A percentile compares a stretch with the other conserved stretches of the same genome.
phyloP scores from a whole-genome alignment of 53 echinoderm and acorn worm species.

The Pentamera pediparva region DNA sequence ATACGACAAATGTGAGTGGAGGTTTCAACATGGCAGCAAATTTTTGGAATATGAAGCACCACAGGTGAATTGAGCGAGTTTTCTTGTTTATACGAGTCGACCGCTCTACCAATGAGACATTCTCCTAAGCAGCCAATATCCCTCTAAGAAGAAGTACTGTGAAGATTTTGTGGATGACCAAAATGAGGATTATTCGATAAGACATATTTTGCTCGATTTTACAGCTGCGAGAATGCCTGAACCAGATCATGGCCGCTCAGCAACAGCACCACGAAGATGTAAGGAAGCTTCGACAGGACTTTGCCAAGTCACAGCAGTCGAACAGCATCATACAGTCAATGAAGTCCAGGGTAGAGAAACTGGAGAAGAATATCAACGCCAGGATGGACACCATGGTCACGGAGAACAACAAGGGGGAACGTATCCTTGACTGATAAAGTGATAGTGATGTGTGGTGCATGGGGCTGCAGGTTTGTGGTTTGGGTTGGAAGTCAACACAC shows the following conservation, averaged over 20 bases:
- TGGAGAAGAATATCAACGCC: constrained; percentile 78
- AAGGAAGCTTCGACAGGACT: constrained; percentile 62
- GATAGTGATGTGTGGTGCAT: too few species aligned
- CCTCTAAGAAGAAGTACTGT: too few species aligned
- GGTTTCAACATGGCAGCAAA: not conserved
- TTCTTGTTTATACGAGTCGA: not conserved
- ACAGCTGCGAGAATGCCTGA: constrained; percentile 54
- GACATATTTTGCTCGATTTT: not conserved
- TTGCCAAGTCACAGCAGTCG: constrained; percentile 72
- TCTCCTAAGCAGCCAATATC: too few species aligned
- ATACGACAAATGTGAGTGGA: too few species aligned
- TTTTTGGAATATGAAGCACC: too few species aligned
- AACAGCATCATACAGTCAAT: constrained; percentile 95
- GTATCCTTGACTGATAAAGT: too few species aligned
- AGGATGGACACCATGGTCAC: constrained; percentile 70
- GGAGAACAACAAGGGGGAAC: constrained; percentile 73
- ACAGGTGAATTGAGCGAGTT: too few species aligned
- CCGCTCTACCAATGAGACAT: too few species aligned
- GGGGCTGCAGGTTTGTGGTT: too few species aligned
- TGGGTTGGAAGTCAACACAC: too few species aligned
- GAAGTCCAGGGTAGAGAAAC: constrained; percentile 84
- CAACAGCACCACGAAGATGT: constrained; percentile 83
- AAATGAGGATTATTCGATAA: too few species aligned
- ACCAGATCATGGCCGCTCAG: constrained; percentile 60
- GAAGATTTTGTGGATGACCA: too few species aligned